Base-by-base conservation (phyloP, 1,140 invertebrate species). In the Anagrus nilaparvatae region DNA sequence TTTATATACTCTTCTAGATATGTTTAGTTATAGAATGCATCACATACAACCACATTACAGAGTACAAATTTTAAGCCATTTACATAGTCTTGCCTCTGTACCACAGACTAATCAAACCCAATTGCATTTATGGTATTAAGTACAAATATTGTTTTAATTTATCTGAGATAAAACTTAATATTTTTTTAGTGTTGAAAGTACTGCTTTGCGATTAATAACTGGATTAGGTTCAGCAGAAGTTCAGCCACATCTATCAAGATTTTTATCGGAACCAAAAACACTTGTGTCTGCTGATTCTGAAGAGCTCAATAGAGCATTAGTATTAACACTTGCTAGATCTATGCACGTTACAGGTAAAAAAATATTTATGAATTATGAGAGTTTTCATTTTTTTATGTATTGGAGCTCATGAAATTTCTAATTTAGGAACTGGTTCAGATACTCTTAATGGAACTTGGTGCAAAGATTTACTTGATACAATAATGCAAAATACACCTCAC, bases 31-130 rank as follows among this genome's bases (percentile, higher is more conserved):
- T 59, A 72, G 93, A 33, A 82, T 97, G 67, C 91, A 96, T 63
- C 93, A 97, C 62, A 93, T 95, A 50, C 91, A 94, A 52, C 87
- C 91, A 0, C 89, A 95, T 63, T 97, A 96, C 60, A 73, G 91
- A 36, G 83, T 96, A 0, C 91, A 95, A 57, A 70, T 97, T 5
- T 64, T 97, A 3, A 87, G 86, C 12, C 84, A 94, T 63, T 75
- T 96, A 17, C 85, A 95, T 56, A 87, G 82, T 24, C 69, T 96
- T 19, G 85, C 88, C 7, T 81, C 85, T 7, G 84, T 91, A 9
- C 84, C 87, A 12, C 90, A 94, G 61, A 90, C 89, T 2, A 95
- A 95, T 67, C 90, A 94, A 59, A 93, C 87, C 17, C 94, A 97
- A 60, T 69, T 97, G 5, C 89, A 95, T 70, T 67, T 95, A 27